Evolutionary conservation across 2,888 invertebrate genomes (phyloP).

Genomic region (Opisthograptis luteolata): DNA sequence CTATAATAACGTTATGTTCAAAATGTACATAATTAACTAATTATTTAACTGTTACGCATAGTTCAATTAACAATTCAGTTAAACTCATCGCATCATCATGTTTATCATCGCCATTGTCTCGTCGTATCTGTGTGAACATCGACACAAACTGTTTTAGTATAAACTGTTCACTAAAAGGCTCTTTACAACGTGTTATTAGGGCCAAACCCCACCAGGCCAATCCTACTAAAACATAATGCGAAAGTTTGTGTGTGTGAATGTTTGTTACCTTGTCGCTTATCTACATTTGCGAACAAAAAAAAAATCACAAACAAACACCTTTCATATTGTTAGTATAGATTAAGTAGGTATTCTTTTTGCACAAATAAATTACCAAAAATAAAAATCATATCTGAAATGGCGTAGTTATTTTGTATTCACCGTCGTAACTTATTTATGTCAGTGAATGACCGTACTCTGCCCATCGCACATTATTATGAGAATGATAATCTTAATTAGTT

Average conservation of each 20-base stretch:
- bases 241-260: too few relatives aligned
- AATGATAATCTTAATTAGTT: background rate
- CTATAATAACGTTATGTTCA: too few relatives aligned
- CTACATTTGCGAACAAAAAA: background rate
- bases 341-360: too few relatives aligned
- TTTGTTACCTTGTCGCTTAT: too few relatives aligned
- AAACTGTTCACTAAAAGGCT: constrained; percentile 1
- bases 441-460: background rate
- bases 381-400: too few relatives aligned
- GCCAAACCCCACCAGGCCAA: background rate
- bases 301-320: too few relatives aligned
- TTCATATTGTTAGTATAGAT: too few relatives aligned
- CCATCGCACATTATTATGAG: background rate
- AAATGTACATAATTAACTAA: background rate
- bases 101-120: constrained; percentile 13
- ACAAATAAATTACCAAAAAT: too few relatives aligned
- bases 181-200: background rate
- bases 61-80: constrained; percentile 4
- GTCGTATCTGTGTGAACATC: constrained; percentile 14
- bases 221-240: too few relatives aligned
- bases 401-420: too few relatives aligned
- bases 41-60: constrained; percentile 1
- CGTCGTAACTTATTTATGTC: background rate
- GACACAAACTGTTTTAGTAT: constrained; percentile 3
- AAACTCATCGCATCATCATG: background rate